Evolutionary conservation across 1,140 invertebrate species (phyloP).

Genomic region (Megathymus violae): DNA sequence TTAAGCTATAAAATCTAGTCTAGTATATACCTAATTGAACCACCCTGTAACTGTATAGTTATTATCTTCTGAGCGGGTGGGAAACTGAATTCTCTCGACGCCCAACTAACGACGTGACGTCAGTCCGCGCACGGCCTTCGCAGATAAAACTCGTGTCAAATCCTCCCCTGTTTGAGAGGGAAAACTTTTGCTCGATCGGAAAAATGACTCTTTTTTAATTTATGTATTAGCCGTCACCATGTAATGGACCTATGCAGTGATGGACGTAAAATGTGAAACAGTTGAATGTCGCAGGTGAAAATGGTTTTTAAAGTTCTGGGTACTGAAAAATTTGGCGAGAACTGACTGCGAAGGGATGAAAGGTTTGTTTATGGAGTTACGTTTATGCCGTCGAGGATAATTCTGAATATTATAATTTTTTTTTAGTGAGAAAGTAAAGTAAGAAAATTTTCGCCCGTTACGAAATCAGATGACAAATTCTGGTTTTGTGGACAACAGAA

Average conservation of each 20-base stretch:
- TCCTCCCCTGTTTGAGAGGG: constrained; percentile 45
- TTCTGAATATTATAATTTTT: background rate
- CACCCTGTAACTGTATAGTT: constrained; percentile 40
- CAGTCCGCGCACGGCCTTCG: constrained; percentile 54
- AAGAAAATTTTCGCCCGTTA: no score
- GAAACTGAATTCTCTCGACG: background rate
- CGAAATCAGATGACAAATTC: no score
- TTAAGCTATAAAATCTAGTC: constrained; percentile 35
- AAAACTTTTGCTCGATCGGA: constrained; percentile 58
- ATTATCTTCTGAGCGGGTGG: constrained; percentile 25
- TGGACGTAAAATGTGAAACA: constrained; percentile 25
- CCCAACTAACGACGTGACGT: constrained; percentile 4
- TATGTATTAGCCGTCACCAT: background rate
- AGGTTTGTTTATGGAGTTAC: constrained; percentile 48
- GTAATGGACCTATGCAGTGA: constrained; percentile 38
- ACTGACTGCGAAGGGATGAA: constrained; percentile 56
- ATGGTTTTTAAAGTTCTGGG: constrained; percentile 36
- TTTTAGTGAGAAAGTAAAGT: no score
- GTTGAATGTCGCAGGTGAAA: constrained; percentile 34
- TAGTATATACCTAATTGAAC: constrained; percentile 45
- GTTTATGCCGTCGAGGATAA: constrained; percentile 1
- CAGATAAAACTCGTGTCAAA: constrained; percentile 41
- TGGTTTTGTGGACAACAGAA: no score
- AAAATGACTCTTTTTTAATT: constrained; percentile 35
- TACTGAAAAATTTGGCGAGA: constrained; percentile 31